Percentiles rank a stretch among this genome's conserved stretches.
Evolutionary conservation across 2,113 vertebrate species (phyloP).

Genomic region (Psephotus haematonotus): DNA sequence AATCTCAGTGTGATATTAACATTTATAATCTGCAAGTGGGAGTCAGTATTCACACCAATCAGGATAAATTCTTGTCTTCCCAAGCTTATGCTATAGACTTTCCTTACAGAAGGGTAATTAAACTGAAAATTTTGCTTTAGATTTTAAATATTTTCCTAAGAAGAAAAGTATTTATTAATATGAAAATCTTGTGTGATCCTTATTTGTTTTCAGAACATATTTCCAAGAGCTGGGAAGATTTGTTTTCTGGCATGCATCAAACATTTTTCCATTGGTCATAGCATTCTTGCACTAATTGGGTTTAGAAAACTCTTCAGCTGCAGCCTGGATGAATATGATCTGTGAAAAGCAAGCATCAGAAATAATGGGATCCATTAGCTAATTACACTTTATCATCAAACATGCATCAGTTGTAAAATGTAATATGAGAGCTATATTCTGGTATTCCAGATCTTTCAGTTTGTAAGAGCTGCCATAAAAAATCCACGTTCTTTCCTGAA

Average conservation of each 20-base stretch:
- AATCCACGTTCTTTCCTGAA: not conserved
- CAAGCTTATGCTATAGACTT: not conserved
- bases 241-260: constrained; percentile 53
- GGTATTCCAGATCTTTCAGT: not conserved
- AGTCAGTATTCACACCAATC: not conserved
- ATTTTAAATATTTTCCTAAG: not conserved
- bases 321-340: not conserved
- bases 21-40: not conserved
- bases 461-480: not conserved
- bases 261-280: constrained; percentile 66
- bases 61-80: not conserved
- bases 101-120: not conserved
- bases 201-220: constrained; percentile 49
- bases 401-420: not conserved
- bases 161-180: not conserved
- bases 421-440: not conserved
- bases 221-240: constrained; percentile 61
- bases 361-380: constrained; percentile 42
- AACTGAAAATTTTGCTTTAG: not conserved
- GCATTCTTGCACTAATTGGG: constrained; percentile 63
- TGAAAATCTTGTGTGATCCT: constrained; percentile 29
- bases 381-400: constrained; percentile 44
- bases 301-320: constrained; percentile 58
- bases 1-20: not conserved
- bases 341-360: constrained; percentile 26